Percentiles rank a stretch among this genome's conserved stretches.
Conservation (phyloP, 2,888 invertebrate species). For the Hipparchia semele region DNA sequence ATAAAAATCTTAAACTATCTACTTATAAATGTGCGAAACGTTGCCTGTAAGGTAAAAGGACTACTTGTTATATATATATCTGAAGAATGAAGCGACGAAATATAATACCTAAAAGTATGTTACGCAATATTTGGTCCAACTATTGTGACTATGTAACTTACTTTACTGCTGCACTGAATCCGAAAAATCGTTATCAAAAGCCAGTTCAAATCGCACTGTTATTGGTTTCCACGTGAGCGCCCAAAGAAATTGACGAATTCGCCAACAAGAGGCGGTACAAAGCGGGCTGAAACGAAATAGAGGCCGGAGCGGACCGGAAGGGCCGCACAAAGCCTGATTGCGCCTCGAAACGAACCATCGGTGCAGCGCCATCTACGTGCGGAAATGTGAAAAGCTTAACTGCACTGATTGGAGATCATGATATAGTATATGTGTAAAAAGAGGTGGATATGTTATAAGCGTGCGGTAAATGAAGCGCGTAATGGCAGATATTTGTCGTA, state of each 20-base stretch:
- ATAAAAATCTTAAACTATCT: too few species aligned
- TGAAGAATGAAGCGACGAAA: too few species aligned
- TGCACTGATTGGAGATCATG: slow-evolving; percentile 44
- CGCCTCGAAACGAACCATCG: slow-evolving; percentile 56
- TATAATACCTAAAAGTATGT: too few species aligned
- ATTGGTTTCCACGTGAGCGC: slow-evolving; percentile 66
- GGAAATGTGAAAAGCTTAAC: slow-evolving; percentile 76
- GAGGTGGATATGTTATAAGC: too few species aligned
- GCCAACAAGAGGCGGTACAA: slow-evolving; percentile 48
- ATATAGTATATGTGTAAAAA: neutral
- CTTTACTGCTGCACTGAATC: neutral
- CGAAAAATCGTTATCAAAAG: slow-evolving; percentile 26
- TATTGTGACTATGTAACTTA: neutral
- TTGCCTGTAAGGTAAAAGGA: too few species aligned
- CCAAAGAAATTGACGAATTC: slow-evolving; percentile 69
- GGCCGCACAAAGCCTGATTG: slow-evolving; percentile 65
- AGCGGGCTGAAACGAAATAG: slow-evolving; percentile 55
- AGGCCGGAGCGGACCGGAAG: slow-evolving; percentile 62
- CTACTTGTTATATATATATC: too few species aligned
- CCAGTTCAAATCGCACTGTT: slow-evolving; percentile 53
- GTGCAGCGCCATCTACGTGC: slow-evolving; percentile 69
- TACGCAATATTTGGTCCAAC: too few species aligned
- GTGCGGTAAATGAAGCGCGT: too few species aligned
- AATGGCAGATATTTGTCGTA: too few species aligned
- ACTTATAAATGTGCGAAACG: too few species aligned